Percentiles rank a stretch among this genome's conserved stretches.
phyloP scores from a whole-genome alignment of 2,113 vertebrate species.

The Hypomesus transpacificus region DNA sequence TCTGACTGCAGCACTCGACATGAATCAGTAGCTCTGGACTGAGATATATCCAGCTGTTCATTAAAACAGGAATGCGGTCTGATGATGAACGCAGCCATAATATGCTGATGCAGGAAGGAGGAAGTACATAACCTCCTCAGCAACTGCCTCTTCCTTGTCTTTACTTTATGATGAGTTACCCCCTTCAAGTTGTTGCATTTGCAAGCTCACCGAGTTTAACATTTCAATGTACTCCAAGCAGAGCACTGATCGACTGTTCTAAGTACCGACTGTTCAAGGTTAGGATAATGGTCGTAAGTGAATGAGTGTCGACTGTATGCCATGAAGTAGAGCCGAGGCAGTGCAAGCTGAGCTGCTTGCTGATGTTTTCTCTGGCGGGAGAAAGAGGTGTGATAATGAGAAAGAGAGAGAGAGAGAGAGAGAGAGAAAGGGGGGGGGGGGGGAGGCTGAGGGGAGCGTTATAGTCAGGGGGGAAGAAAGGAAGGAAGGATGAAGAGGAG shows the following conservation, averaged over 20 bases:
- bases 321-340: constrained; percentile 22
- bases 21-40: constrained; percentile 63
- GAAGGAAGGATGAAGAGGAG: constrained; percentile 15
- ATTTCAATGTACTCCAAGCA: no score
- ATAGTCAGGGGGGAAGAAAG: constrained; percentile 20
- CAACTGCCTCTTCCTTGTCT: constrained; percentile 15
- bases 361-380: constrained; percentile 52
- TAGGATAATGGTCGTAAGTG: no score
- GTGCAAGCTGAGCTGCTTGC: constrained; percentile 21
- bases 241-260: no score
- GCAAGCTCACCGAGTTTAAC: no score
- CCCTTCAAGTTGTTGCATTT: no score
- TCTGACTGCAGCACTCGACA: constrained; percentile 32
- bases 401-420: constrained; percentile 9
- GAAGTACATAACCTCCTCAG: constrained; percentile 55
- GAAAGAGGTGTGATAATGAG: constrained; percentile 53
- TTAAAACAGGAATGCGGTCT: constrained; percentile 49
- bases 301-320: no score
- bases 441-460: background rate
- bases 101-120: constrained; percentile 66
- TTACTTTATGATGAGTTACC: no score
- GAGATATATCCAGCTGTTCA: constrained; percentile 63
- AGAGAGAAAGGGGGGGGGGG: constrained; percentile 24
- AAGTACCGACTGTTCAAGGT: no score
- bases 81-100: constrained; percentile 65